Percentiles rank a stretch among this genome's conserved stretches.
Conservation (phyloP, 2,797 vertebrate genomes). For the Serranus cabrilla region DNA sequence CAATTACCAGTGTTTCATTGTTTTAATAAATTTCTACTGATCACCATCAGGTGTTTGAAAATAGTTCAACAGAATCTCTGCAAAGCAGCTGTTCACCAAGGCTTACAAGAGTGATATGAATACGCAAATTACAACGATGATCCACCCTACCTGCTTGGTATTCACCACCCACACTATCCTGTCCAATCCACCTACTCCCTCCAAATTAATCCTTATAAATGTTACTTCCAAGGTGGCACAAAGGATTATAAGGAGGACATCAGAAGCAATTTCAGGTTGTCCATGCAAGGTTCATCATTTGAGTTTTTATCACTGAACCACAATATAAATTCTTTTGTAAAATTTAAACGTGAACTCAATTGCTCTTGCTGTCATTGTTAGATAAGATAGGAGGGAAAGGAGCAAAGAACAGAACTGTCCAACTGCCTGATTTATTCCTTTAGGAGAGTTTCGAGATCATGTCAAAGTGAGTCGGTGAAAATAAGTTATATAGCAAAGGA, state of each 20-base stretch:
- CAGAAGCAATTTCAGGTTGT: constrained; percentile 39
- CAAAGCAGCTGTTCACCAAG: constrained; percentile 53
- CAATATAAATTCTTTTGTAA: constrained; percentile 4
- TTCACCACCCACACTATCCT: constrained; percentile 34
- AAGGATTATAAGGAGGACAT: constrained; percentile 55
- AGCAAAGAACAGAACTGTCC: not conserved
- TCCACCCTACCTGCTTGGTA: constrained; percentile 38
- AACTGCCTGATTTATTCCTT: constrained; percentile 3
- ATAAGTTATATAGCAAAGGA: constrained; percentile 1
- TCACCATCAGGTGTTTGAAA: constrained; percentile 37
- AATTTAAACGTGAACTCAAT: constrained; percentile 10
- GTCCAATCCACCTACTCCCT: constrained; percentile 24
- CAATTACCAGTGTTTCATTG: constrained; percentile 43
- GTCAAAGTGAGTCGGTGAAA: not conserved
- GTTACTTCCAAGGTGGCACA: constrained; percentile 45
- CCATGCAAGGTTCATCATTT: constrained; percentile 10
- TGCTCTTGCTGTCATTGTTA: constrained; percentile 10
- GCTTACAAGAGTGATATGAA: constrained; percentile 30
- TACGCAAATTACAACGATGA: constrained; percentile 56
- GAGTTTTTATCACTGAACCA: constrained; percentile 20
- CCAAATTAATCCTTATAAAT: constrained; percentile 67
- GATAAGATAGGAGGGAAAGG: constrained; percentile 3
- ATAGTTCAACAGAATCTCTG: constrained; percentile 37
- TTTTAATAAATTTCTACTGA: constrained; percentile 53
- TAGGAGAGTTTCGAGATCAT: not conserved